Evolutionary conservation across 2,888 invertebrate genomes (phyloP), one percentile per base, ranked within the genome.

Genomic region (Nomada ruficornis): DNA sequence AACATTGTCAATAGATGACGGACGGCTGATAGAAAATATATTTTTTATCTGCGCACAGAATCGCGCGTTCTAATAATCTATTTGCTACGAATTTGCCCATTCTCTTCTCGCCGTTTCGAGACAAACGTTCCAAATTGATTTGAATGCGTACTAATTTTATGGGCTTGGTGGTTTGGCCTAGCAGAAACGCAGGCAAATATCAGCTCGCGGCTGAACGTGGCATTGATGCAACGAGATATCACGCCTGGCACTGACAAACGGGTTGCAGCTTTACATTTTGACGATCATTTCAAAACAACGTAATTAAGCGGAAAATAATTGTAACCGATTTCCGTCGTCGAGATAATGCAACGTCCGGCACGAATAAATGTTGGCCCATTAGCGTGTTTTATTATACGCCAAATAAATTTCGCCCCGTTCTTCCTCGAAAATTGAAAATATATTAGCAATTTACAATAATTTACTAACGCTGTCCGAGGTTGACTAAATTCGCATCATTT

Each of bases 1-100:
- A 83, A 82, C 80, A 64, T 63, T 80, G 83, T 80, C 83, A 62
- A 83, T 78, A 71, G 52, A 74, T 84, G 87, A 88, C 76, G 82
- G 71, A 88, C 83, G 85, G 84, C 63, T 65, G 47, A 71, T 75
- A 62, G 55, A 36, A 60, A 77, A 72, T 71, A 65, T 72, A 10
- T 71, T 77, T 71, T 86, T 78, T 57, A 65, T 26, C 42, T 60
- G 50, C 62, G 47, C 67, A 7, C 36, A 36, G 60, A 18, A 13
- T 57, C 13, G 64, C 20, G 20, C 36, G 54, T 55, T 23, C 36
- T 26, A 7, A 44, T 57, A 65, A 73, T 65, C 13, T 13, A 57
- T n/a, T 15, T 15, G 36, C 13, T 18, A 4, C 29, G 57, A 29
- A 23, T 59, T 52, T 42, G 50, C 15, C 13, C 29, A 18, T 29